Base-by-base conservation (phyloP, 2,113 vertebrate species). In the Tor tambroides region DNA sequence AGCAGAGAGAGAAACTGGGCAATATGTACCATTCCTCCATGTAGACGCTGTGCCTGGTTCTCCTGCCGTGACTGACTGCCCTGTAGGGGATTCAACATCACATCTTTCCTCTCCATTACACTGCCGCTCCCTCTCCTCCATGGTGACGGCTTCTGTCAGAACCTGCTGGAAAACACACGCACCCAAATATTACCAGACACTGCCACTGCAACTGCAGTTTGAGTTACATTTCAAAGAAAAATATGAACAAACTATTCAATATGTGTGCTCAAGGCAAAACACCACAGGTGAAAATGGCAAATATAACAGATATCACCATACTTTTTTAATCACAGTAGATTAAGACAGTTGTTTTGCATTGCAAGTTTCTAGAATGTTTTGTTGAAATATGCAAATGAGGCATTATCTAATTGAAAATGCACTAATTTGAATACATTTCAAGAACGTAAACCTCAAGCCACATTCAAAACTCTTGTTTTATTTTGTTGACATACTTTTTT, bases 1-100 rank as follows among this genome's bases (percentile, higher is more conserved):
- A 17, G 7, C 67, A 56, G 12, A 61, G 21, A 80, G 12, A 85
- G 14, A 19, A 54, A 28, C 17, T 1, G 5, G 30, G 21, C 7
- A 38, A n/a, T 10, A 23, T 46, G 35, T 88, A 89, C 89, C 84
- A 5, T 89, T 89, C 26, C 15, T 86, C 89, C 86, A 86, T 67
- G 80, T 69, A 43, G 72, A 21, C 8, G 28, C 30, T 78, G 28
- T 30, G 78, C 78, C 21, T n/a, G 5, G 43, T 77, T 61, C 80
- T 30, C 54, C 67, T 2, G 76, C 54, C 4, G 12, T 7, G 30
- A 10, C n/a, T 19, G 63, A 12, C 75, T 75, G 59, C 59, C 74
- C 89, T 43, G 86, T 76, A 10, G 86, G 85, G 41, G 65, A 85
- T 65, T 41, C 78, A 51, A 74, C 43, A 54, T 86, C 86, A 78